Percentiles rank a stretch among this genome's conserved stretches.
phyloP scores from a whole-genome alignment of 1,140 invertebrate species.

The Dermatophagoides farinae region DNA sequence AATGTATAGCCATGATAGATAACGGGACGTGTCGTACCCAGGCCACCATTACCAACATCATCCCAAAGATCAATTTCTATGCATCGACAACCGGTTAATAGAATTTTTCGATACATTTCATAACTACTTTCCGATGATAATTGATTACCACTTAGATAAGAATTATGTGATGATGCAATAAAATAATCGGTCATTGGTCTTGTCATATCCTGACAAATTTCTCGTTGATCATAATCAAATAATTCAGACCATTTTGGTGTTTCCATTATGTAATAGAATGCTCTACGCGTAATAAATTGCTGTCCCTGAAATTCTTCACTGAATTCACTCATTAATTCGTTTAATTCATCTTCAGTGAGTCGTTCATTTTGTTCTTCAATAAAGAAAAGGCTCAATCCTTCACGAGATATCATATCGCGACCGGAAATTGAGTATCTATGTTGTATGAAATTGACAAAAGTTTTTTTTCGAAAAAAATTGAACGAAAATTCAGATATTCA shows the following conservation, averaged over 20 bases:
- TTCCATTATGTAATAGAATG: neutral
- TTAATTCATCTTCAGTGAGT: too few relatives aligned
- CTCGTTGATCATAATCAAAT: conserved; percentile 24
- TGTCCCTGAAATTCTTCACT: too few relatives aligned
- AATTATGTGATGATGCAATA: conserved; percentile 43
- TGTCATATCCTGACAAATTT: conserved; percentile 38
- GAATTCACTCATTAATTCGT: too few relatives aligned
- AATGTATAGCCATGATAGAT: conserved; percentile 38
- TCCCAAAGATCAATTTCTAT: conserved; percentile 41
- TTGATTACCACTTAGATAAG: conserved; percentile 25
- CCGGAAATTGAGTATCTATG: too few relatives aligned
- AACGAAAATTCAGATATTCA: too few relatives aligned
- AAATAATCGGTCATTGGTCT: conserved; percentile 40
- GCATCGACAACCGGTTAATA: conserved; percentile 30
- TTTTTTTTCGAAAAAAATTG: too few relatives aligned
- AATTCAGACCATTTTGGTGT: conserved; percentile 20
- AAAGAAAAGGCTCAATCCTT: too few relatives aligned
- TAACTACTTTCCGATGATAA: conserved; percentile 34
- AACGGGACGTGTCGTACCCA: conserved; percentile 26
- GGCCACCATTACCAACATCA: conserved; percentile 22
- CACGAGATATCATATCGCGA: too few relatives aligned
- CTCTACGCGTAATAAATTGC: neutral
- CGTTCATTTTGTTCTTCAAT: too few relatives aligned
- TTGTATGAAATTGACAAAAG: too few relatives aligned
- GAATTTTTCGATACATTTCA: conserved; percentile 33